Evolutionary conservation across 2,888 invertebrate genomes (phyloP), one percentile per base, ranked within the genome.

Genomic region (Drosophila austrosaltans): DNA sequence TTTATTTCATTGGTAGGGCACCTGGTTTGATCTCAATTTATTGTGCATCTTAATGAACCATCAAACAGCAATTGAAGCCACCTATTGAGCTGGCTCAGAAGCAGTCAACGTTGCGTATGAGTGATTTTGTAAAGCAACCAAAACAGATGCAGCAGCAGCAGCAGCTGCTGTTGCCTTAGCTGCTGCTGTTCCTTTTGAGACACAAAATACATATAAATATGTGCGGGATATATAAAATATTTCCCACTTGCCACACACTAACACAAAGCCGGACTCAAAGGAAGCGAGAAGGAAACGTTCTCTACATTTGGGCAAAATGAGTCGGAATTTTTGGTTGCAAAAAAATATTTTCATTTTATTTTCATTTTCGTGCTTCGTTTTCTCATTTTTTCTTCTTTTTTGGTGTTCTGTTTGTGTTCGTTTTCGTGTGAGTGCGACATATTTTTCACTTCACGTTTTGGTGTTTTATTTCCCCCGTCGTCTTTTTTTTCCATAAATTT

Each of bases 51-150:
- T 73, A 83, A 87, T 84, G 82, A 81, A 73, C 82, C 87, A 83
- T 84, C 87, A 76, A 87, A 66, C 28, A 71, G 72, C 79, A 76
- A 84, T 83, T 75, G 87, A 30, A 62, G 61, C 48, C 53, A 44
- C 59, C 72, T 72, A 65, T 63, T 78, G 71, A 25, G 48, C 10
- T 48, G 25, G 22, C 78, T 42, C 64, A 53, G 59, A 4, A 48
- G 48, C 48, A 64, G 72, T 25, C 81, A 81, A 64, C 87, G 81
- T 78, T 87, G 89, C 89, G 82, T 83, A 84, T 87, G 89, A 76
- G 72, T 64, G 82, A 87, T 81, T 87, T 76, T 56, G 54, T 42
- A 56, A 58, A 69, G 63, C 39, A 53, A 48, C 48, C 48, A 48
- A 48, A 61, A 28, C 28, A 16, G 16, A 16, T 16, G 20, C 80